These are phyloP conservation scores for Apistogramma diplotaenia DNA, from an alignment of 2,113 vertebrate genomes.

Conservation along the genomic window DNA sequence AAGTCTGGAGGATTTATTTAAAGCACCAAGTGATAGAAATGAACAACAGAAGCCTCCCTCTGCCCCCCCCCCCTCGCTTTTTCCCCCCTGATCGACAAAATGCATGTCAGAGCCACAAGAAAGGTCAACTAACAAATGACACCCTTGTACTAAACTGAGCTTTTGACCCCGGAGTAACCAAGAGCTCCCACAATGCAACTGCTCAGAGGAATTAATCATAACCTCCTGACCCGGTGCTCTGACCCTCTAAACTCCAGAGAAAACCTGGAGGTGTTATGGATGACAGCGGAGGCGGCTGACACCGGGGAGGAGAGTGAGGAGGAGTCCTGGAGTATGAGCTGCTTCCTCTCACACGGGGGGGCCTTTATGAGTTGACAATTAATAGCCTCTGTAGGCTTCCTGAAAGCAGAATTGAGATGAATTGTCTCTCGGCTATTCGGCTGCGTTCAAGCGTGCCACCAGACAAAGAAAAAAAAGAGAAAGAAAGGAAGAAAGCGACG, in stretches of 20 bases:
- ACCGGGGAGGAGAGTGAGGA: slow-evolving; percentile 30
- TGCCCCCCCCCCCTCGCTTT: neutral
- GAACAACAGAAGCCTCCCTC: slow-evolving; percentile 39
- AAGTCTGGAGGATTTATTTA: slow-evolving; percentile 36
- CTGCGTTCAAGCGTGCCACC: slow-evolving; percentile 70
- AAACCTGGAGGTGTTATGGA: slow-evolving; percentile 57
- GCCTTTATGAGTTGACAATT: slow-evolving; percentile 74
- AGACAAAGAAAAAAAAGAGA: slow-evolving; percentile 53
- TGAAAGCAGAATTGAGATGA: slow-evolving; percentile 72
- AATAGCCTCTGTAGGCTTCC: slow-evolving; percentile 72
- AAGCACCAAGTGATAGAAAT: slow-evolving; percentile 38
- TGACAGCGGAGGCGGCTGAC: slow-evolving; percentile 34
- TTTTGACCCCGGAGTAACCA: slow-evolving; percentile 60
- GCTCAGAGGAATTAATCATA: slow-evolving; percentile 69
- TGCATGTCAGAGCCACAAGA: slow-evolving; percentile 55
- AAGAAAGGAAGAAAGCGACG: slow-evolving; percentile 47
- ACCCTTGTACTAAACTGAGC: slow-evolving; percentile 54
- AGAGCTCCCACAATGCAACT: slow-evolving; percentile 62
- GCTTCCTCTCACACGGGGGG: slow-evolving; percentile 57
- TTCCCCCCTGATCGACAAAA: slow-evolving; percentile 27
- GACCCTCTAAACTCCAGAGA: slow-evolving; percentile 56
- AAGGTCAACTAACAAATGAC: slow-evolving; percentile 75
- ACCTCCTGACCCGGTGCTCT: slow-evolving; percentile 57
- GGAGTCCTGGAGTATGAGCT: slow-evolving; percentile 29
- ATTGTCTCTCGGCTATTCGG: slow-evolving; percentile 72